phyloP scores from a whole-genome alignment of 1,140 invertebrate genomes.

The Hycleus phaleratus region DNA sequence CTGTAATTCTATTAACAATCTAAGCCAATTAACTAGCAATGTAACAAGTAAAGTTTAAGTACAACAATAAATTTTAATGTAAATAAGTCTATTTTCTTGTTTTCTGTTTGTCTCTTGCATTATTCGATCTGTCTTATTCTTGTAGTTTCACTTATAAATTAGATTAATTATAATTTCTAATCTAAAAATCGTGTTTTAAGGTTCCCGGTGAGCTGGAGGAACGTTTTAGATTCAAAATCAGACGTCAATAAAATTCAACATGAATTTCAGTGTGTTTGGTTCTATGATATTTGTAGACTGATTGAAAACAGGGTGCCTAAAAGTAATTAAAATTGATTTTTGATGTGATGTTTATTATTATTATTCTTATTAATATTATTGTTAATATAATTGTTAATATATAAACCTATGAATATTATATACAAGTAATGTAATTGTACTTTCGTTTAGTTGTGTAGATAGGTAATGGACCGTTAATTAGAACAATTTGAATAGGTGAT shows the following conservation, averaged over 20 bases:
- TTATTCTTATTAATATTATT: no score
- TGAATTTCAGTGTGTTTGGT: neutral
- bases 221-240: slow-evolving; percentile 28
- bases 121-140: neutral
- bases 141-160: slow-evolving; percentile 1
- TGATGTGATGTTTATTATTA: slow-evolving; percentile 8
- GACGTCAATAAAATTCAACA: slow-evolving; percentile 16
- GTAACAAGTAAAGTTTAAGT: neutral
- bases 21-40: no score
- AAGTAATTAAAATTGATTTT: slow-evolving; percentile 11
- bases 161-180: neutral
- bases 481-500: no score
- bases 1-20: no score
- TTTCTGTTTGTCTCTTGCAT: neutral
- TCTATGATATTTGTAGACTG: neutral
- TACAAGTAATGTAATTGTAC: neutral
- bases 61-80: neutral
- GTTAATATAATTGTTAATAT: neutral
- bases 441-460: no score
- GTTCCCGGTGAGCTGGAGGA: slow-evolving; percentile 37
- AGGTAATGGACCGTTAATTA: no score
- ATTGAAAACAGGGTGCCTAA: slow-evolving; percentile 29
- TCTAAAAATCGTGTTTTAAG: slow-evolving; percentile 28
- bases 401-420: neutral
- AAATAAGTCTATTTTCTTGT: neutral